Evolutionary conservation across 2,113 vertebrate genomes (phyloP).

Genomic region (Leptobrachium ailaonicum): DNA sequence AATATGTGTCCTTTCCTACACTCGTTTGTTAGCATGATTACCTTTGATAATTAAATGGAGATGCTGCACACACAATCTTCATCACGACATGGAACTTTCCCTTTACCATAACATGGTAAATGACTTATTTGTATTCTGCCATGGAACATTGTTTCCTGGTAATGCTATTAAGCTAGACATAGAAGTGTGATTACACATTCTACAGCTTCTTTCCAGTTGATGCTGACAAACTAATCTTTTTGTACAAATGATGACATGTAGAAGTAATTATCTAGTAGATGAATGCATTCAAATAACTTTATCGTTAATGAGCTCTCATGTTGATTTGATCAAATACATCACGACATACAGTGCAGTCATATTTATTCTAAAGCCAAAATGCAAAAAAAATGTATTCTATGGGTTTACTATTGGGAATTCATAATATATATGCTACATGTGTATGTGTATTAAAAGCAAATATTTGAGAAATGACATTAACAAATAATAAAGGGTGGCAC

Average conservation of each 20-base stretch:
- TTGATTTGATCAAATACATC: background rate
- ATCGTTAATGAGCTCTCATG: background rate
- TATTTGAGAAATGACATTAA: too few relatives aligned
- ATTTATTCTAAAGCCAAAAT: background rate
- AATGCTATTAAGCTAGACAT: background rate
- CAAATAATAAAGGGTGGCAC: too few relatives aligned
- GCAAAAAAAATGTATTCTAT: background rate
- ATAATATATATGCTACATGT: background rate
- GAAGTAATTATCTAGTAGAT: slow-evolving; percentile 2
- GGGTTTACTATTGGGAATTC: background rate
- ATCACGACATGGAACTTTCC: background rate
- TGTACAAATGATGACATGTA: background rate
- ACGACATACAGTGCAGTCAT: background rate
- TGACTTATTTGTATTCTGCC: background rate
- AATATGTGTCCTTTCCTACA: too few relatives aligned
- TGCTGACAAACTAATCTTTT: background rate
- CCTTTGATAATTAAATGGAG: too few relatives aligned
- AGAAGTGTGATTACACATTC: background rate
- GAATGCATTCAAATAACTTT: background rate
- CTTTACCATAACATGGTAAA: background rate
- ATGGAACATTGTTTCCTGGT: background rate
- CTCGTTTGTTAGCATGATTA: too few relatives aligned
- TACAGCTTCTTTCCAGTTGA: slow-evolving; percentile 5
- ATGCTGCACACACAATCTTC: too few relatives aligned
- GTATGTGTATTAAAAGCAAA: too few relatives aligned